A percentile compares a stretch with the other conserved stretches of the same genome.
These are phyloP conservation scores for Sisyra terminalis DNA, from an alignment of 2,888 invertebrate genomes.

Conservation along the genomic window DNA sequence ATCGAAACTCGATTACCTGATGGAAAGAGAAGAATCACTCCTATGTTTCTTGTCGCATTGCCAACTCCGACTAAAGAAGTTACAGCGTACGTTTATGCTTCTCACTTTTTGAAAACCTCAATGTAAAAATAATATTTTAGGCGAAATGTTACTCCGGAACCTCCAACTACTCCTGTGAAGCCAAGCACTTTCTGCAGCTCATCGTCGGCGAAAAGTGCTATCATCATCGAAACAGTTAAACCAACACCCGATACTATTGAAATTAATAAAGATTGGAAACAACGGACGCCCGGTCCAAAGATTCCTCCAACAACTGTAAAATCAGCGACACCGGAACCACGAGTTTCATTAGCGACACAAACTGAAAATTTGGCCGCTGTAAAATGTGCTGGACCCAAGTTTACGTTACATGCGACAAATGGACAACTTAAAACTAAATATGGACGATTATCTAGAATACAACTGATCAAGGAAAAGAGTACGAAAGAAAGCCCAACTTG, in stretches of 20 bases:
- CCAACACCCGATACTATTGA: conserved; percentile 30
- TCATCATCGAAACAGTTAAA: conserved; percentile 60
- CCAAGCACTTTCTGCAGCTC: conserved; percentile 53
- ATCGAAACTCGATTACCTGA: conserved; percentile 88
- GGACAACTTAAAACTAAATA: conserved; percentile 38
- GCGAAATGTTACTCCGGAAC: conserved; percentile 27
- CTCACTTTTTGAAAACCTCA: conserved; percentile 3
- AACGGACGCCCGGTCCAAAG: conserved; percentile 12
- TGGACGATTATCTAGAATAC: conserved; percentile 38
- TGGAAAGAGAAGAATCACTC: conserved; percentile 90
- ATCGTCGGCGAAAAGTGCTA: conserved; percentile 61
- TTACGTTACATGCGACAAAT: conserved; percentile 28
- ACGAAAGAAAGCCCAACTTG: conserved; percentile 36
- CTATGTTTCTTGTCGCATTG: conserved; percentile 68
- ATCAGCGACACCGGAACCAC: conserved; percentile 5
- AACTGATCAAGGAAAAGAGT: conserved; percentile 30
- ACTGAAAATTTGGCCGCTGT: conserved; percentile 8
- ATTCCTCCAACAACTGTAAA: conserved; percentile 13
- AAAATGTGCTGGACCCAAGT: conserved; percentile 2
- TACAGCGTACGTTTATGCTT: conserved; percentile 2
- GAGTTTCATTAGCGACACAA: conserved; percentile 1
- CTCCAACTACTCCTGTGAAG: conserved; percentile 31
- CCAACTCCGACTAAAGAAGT: conserved; percentile 21
- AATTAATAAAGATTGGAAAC: conserved; percentile 9
- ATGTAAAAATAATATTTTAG: conserved; percentile 18